These are phyloP conservation scores for Babyrousa celebensis DNA, from an alignment of 2,797 vertebrate species.

Conservation along the genomic window DNA sequence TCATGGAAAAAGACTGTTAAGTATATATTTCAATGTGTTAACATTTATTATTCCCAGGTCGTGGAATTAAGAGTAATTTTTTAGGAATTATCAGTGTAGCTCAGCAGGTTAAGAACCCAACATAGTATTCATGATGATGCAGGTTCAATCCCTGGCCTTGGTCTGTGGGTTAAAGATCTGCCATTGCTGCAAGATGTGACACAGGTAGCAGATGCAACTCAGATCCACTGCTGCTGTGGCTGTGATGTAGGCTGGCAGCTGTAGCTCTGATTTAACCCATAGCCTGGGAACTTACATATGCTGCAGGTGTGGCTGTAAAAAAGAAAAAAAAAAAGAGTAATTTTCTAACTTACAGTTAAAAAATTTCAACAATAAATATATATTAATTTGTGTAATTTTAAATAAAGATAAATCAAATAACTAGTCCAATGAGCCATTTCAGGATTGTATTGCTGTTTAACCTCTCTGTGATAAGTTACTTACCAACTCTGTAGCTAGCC, in stretches of 20 bases:
- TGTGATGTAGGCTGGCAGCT: no score
- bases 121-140: no score
- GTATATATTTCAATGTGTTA: not conserved
- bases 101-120: no score
- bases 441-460: slow-evolving; percentile 28
- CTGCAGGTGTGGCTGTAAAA: no score
- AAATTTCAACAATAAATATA: slow-evolving; percentile 23
- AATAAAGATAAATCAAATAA: slow-evolving; percentile 45
- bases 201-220: no score
- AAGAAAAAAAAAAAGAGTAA: not conserved
- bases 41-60: not conserved
- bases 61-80: not conserved
- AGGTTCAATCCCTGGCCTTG: no score
- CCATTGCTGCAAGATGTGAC: no score
- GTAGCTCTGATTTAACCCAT: no score
- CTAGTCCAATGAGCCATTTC: slow-evolving; percentile 24
- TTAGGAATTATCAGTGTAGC: no score
- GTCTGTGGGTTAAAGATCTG: no score
- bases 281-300: no score
- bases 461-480: not conserved
- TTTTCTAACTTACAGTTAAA: not conserved
- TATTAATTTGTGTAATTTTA: slow-evolving; percentile 25
- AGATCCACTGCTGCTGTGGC: no score
- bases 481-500: not conserved
- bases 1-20: not conserved